Evolutionary conservation across 2,113 vertebrate species (phyloP), one percentile per base, ranked within the genome.

Genomic region (Hippotragus niger): DNA sequence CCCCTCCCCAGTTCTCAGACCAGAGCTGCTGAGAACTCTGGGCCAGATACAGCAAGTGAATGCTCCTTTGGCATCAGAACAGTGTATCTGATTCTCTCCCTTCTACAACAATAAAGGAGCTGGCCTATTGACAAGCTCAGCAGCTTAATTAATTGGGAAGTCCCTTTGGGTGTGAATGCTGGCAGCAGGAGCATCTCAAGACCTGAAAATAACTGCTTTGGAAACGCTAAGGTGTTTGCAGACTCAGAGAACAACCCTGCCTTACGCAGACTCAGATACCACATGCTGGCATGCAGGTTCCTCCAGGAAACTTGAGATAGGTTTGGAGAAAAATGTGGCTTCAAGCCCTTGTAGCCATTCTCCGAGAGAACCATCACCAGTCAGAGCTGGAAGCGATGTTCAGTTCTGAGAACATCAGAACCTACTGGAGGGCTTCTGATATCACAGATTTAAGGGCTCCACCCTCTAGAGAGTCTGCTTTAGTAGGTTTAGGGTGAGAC

Each of bases 181-280:
- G 36, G 76, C 45, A 58, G 94, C 33, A 0, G 16, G 17, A 36
- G 23, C 36, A 86, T 64, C 92, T 85, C 60, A 29, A 74, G 71
- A 91, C 58, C n/a, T 71, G 84, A 85, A 96, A 95, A 92, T 23
- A 85, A 88, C n/a, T 52, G 52, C 45, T 81, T 84, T 90, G 94
- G 71, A 98, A 58, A 62, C 19, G 11, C 62, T 33, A 29, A 58
- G 12, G 74, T 60, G 50, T 81, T 62, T 82, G 82, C 52, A 87
- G 76, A 94, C 91, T 89, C 89, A 67, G 45, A 81, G 27, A 40
- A 53, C 80, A 94, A 25, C 43, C 10, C 27, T 71, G 62, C 55
- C 86, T 80, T 23, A 64, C 33, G 3, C 9, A 71, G 58, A 85
- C 15, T 57, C 53, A 25, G 86, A 92, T 31, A n/a, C 36, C 64